These are phyloP conservation scores for Ormyrus labotus DNA, from an alignment of 2,888 invertebrate species.

Conservation along the genomic window DNA sequence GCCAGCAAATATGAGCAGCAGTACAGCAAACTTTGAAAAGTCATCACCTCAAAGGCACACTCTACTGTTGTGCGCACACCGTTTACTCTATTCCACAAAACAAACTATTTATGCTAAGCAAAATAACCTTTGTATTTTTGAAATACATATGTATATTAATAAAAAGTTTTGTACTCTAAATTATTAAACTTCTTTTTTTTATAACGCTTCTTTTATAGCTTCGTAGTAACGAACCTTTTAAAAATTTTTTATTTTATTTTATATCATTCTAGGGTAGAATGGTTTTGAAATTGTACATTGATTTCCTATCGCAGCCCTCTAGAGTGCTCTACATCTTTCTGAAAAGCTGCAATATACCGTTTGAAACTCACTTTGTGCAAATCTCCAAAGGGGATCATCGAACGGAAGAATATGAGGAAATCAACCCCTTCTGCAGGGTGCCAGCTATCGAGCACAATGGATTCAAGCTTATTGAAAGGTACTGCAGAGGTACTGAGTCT, in stretches of 20 bases:
- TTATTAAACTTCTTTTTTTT: too few species aligned
- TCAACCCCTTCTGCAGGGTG: constrained; percentile 78
- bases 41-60: too few species aligned
- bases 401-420: constrained; percentile 71
- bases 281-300: constrained; percentile 81
- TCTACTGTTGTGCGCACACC: too few species aligned
- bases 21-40: constrained; percentile 21
- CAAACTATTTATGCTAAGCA: too few species aligned
- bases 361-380: constrained; percentile 80
- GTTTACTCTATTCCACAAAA: too few species aligned
- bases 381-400: constrained; percentile 81
- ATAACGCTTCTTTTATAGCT: too few species aligned
- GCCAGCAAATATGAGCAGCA: background rate
- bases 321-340: constrained; percentile 84
- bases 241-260: background rate
- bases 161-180: too few species aligned
- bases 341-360: constrained; percentile 81
- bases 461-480: constrained; percentile 78
- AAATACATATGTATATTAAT: too few species aligned
- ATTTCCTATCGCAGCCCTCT: constrained; percentile 87
- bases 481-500: background rate
- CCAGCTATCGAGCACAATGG: constrained; percentile 79
- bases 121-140: too few species aligned
- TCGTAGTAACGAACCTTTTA: background rate
- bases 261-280: constrained; percentile 53